These are phyloP conservation scores for Cremastobaeus sp. DNA, from an alignment of 2,888 invertebrate genomes.

Conservation along the genomic window DNA sequence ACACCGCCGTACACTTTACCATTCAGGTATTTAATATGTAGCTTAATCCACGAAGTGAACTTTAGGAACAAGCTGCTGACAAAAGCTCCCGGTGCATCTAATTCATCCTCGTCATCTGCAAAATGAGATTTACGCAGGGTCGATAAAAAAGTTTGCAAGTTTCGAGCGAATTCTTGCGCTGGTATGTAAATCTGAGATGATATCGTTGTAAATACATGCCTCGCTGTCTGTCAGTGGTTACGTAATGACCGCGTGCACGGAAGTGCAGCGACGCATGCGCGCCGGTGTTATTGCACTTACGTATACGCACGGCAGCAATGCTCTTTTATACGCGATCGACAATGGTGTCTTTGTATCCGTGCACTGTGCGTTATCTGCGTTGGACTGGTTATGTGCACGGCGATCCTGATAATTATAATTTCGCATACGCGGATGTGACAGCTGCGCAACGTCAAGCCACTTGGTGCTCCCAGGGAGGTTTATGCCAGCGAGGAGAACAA, in stretches of 20 bases:
- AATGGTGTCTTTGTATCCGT: conserved; percentile 35
- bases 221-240: conserved; percentile 39
- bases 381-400: conserved; percentile 24
- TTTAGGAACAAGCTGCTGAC: too few relatives aligned
- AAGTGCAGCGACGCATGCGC: conserved; percentile 46
- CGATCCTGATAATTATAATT: conserved; percentile 40
- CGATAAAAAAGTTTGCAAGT: conserved; percentile 49
- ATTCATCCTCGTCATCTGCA: conserved; percentile 31
- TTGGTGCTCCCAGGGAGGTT: not conserved
- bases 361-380: conserved; percentile 29
- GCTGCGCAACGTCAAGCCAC: conserved; percentile 12
- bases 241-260: conserved; percentile 57
- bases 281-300: conserved; percentile 44
- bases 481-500: conserved; percentile 12
- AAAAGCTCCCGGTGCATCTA: too few relatives aligned
- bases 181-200: conserved; percentile 42
- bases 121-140: conserved; percentile 30
- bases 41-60: too few relatives aligned
- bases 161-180: conserved; percentile 28
- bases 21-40: too few relatives aligned
- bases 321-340: conserved; percentile 49
- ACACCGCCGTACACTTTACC: too few relatives aligned
- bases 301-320: conserved; percentile 46
- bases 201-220: conserved; percentile 36
- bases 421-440: conserved; percentile 25